Evolutionary conservation across 30 jellyfish, hydroid and myxozoan genomes (phyloP).

Genomic region (Cassiopea xamachana): DNA sequence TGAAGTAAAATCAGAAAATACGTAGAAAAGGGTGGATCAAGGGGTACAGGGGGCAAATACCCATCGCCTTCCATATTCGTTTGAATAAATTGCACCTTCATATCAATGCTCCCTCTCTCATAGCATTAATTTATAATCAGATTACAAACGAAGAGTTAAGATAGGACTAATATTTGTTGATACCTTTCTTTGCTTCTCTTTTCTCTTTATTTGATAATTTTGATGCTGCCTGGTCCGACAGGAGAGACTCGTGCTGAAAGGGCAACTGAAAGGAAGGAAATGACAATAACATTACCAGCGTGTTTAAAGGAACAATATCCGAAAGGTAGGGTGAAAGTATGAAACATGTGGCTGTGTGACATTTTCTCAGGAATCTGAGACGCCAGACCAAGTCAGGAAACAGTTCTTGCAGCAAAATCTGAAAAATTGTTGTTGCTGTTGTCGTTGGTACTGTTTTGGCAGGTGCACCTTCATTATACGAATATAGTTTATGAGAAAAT

Average conservation of each 20-base stretch:
- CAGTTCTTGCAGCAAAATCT: not conserved
- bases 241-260: conserved; percentile 90
- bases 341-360: not conserved
- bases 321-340: too few relatives aligned
- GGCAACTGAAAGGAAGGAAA: conserved; percentile 74
- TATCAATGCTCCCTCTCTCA: too few relatives aligned
- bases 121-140: too few relatives aligned
- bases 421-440: not conserved
- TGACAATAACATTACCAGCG: not conserved
- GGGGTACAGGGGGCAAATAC: too few relatives aligned
- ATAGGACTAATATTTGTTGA: not conserved
- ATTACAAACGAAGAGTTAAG: not conserved
- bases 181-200: conserved; percentile 69
- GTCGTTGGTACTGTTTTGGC: not conserved
- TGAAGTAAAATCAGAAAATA: too few relatives aligned
- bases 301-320: not conserved
- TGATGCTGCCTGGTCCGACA: conserved; percentile 52
- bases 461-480: not conserved
- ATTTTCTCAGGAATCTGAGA: not conserved
- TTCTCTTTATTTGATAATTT: conserved; percentile 61
- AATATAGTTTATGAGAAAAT: too few relatives aligned
- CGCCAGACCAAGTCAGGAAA: not conserved
- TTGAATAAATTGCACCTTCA: too few relatives aligned
- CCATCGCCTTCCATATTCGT: too few relatives aligned
- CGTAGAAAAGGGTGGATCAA: too few relatives aligned